Conservation (phyloP, 2,888 invertebrate genomes). For the Strigamia transsilvanica region DNA sequence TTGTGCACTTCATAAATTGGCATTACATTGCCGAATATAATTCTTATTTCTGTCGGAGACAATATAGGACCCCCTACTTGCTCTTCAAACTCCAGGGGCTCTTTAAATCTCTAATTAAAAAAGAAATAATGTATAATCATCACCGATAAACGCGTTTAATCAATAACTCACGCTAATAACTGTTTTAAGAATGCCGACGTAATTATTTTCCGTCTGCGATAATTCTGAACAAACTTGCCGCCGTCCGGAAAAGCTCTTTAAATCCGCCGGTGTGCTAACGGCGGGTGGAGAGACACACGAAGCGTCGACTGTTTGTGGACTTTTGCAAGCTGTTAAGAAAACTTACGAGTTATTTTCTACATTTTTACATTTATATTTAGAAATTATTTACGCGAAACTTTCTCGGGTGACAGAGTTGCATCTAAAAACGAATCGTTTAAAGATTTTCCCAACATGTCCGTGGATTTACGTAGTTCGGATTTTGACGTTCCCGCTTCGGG, state of each 20-base stretch:
- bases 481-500: neutral
- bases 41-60: conserved; percentile 89
- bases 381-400: neutral
- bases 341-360: neutral
- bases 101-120: conserved; percentile 80
- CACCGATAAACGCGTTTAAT: neutral
- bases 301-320: neutral
- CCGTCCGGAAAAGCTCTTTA: conserved; percentile 77
- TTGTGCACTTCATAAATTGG: conserved; percentile 94
- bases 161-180: conserved; percentile 76
- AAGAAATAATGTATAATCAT: neutral
- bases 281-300: neutral
- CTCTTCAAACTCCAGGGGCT: conserved; percentile 85
- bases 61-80: conserved; percentile 81
- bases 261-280: conserved; percentile 61
- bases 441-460: conserved; percentile 81
- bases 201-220: conserved; percentile 96
- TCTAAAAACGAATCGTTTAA: conserved; percentile 89
- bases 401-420: conserved; percentile 82
- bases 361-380: neutral
- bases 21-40: conserved; percentile 94
- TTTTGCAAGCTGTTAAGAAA: neutral
- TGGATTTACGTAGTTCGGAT: neutral
- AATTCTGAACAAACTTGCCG: conserved; percentile 90
- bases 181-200: conserved; percentile 92